A percentile compares a stretch with the other conserved stretches of the same genome.
Conservation (phyloP, 2,113 vertebrate species). For the Daboia siamensis region DNA sequence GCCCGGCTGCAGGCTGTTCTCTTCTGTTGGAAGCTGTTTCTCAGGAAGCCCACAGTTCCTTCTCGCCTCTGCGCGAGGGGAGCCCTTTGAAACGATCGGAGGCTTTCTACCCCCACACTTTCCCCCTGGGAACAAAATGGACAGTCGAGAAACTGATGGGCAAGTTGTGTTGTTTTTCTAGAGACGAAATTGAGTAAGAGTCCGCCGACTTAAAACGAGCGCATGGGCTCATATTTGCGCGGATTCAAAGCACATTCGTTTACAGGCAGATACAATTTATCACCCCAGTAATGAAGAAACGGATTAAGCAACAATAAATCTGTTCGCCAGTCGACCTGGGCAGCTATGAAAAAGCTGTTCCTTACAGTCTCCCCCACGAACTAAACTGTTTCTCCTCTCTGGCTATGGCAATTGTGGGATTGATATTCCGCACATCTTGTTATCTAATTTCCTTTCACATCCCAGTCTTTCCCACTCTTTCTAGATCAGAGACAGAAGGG, state of each 20-base stretch:
- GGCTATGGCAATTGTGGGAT: neutral
- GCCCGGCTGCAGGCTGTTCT: slow-evolving; percentile 6
- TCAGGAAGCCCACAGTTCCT: neutral
- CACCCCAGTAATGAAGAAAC: neutral
- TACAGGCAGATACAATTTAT: slow-evolving; percentile 9
- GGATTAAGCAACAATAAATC: neutral
- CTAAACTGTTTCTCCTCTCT: neutral
- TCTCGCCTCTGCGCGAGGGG: slow-evolving; percentile 11
- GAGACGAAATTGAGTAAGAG: neutral
- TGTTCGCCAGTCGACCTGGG: neutral
- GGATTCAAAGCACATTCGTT: neutral
- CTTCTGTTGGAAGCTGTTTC: slow-evolving; percentile 7
- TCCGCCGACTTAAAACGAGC: neutral
- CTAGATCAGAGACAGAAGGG: neutral
- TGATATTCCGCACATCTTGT: slow-evolving; percentile 31
- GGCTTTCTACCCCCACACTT: slow-evolving; percentile 22
- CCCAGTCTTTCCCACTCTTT: neutral
- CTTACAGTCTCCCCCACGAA: neutral
- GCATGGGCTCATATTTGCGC: neutral
- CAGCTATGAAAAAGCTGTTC: neutral
- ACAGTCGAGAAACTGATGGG: slow-evolving; percentile 14
- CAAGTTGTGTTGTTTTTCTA: neutral
- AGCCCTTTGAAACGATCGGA: slow-evolving; percentile 17
- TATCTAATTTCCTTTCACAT: slow-evolving; percentile 36
- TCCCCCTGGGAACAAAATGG: slow-evolving; percentile 20